Evolutionary conservation across 2,888 invertebrate genomes (phyloP).

Genomic region (Blera fallax): DNA sequence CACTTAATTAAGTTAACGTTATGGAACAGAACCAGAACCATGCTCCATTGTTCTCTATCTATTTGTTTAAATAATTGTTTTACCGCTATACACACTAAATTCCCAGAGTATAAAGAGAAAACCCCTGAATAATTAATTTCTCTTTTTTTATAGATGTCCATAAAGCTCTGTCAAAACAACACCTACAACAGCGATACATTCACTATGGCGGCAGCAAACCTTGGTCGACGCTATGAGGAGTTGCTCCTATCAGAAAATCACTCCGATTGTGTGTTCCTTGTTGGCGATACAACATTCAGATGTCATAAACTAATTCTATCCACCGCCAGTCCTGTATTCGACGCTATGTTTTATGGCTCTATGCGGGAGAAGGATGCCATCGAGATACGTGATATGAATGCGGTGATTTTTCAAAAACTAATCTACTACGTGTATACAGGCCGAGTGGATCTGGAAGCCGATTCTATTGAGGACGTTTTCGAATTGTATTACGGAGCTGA

Average conservation of each 20-base stretch:
- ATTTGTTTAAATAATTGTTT: not conserved
- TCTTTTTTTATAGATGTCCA: slow-evolving; percentile 70
- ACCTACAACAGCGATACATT: slow-evolving; percentile 34
- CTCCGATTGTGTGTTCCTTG: slow-evolving; percentile 79
- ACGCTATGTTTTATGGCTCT: slow-evolving; percentile 93
- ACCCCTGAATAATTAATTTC: not conserved
- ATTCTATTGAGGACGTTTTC: slow-evolving; percentile 78
- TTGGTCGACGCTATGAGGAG: slow-evolving; percentile 78
- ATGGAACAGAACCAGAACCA: not conserved
- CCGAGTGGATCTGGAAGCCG: slow-evolving; percentile 76
- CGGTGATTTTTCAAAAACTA: slow-evolving; percentile 80
- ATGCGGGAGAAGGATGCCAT: slow-evolving; percentile 80
- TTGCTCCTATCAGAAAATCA: slow-evolving; percentile 78
- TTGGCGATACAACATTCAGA: slow-evolving; percentile 83
- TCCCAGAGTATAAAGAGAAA: not conserved
- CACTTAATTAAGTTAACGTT: not conserved
- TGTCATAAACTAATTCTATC: slow-evolving; percentile 91
- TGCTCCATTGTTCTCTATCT: not conserved
- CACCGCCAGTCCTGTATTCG: slow-evolving; percentile 93
- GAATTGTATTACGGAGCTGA: slow-evolving; percentile 81
- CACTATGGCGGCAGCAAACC: slow-evolving; percentile 60
- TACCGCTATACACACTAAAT: not conserved
- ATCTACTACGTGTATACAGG: slow-evolving; percentile 80
- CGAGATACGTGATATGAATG: slow-evolving; percentile 81
- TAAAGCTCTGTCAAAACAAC: slow-evolving; percentile 38